Percentiles rank a stretch among this genome's conserved stretches.
Conservation (phyloP, 2,888 invertebrate genomes). For the Carpatolechia fugitivella region DNA sequence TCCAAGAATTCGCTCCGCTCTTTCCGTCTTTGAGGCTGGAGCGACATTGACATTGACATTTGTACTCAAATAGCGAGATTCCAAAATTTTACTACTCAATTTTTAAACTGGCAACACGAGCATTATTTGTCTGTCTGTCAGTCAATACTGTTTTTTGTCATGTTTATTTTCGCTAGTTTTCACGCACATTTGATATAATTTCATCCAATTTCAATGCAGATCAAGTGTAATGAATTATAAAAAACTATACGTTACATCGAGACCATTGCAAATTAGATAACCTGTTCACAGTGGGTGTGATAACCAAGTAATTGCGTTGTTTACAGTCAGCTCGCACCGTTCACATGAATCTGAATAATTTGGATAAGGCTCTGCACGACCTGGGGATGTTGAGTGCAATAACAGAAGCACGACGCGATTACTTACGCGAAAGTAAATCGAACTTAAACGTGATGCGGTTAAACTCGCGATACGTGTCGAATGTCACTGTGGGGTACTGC, state of each 20-base stretch:
- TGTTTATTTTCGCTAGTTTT: conserved; percentile 74
- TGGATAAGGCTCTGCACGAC: conserved; percentile 80
- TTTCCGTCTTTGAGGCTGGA: too few relatives aligned
- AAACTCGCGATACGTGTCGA: conserved; percentile 81
- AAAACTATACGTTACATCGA: conserved; percentile 49
- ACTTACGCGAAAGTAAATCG: conserved; percentile 68
- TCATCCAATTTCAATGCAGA: conserved; percentile 40
- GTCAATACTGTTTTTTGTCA: conserved; percentile 48
- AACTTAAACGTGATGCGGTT: conserved; percentile 75
- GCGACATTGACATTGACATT: too few relatives aligned
- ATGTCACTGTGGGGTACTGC: conserved; percentile 81
- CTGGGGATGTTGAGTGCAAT: conserved; percentile 81
- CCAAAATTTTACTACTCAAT: background rate
- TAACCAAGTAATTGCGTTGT: conserved; percentile 38
- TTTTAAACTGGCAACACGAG: background rate
- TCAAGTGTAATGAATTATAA: conserved; percentile 67
- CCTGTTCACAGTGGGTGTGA: conserved; percentile 25
- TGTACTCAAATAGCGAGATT: background rate
- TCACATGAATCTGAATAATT: conserved; percentile 73
- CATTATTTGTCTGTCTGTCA: background rate
- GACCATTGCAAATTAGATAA: conserved; percentile 22
- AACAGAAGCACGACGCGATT: conserved; percentile 78
- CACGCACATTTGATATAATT: conserved; percentile 49
- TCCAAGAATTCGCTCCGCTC: too few relatives aligned
- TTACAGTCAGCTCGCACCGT: conserved; percentile 59